phyloP scores from a whole-genome alignment of 2,888 invertebrate genomes.

The Epiblema foenella region DNA sequence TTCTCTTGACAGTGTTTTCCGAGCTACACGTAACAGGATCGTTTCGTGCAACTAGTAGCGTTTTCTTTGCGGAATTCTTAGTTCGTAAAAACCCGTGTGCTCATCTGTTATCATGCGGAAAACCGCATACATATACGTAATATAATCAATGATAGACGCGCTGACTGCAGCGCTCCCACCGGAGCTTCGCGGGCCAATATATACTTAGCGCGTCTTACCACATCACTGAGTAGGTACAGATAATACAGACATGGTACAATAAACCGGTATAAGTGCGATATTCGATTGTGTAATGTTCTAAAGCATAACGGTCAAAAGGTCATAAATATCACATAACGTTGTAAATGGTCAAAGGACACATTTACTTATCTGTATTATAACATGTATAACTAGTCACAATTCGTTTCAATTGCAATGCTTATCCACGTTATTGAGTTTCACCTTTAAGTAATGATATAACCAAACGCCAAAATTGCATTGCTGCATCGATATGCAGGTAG shows the following conservation, averaged over 20 bases:
- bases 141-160: constrained; percentile 16
- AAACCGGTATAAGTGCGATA: neutral
- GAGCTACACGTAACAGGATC: neutral
- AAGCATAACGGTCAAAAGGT: too few relatives aligned
- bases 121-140: constrained; percentile 34
- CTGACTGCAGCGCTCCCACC: constrained; percentile 21
- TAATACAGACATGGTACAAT: neutral
- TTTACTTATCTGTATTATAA: neutral
- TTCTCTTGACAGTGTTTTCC: neutral
- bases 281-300: neutral
- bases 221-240: too few relatives aligned
- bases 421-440: neutral
- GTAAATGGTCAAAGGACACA: neutral
- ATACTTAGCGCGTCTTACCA: neutral
- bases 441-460: neutral
- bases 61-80: neutral
- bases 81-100: constrained; percentile 21
- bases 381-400: neutral
- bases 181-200: neutral
- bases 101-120: constrained; percentile 17
- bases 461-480: neutral
- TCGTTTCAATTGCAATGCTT: neutral
- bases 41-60: neutral
- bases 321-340: too few relatives aligned
- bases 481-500: neutral